Evolutionary conservation across 2,888 invertebrate genomes (phyloP).

Genomic region (Leptopilina drosophilae): DNA sequence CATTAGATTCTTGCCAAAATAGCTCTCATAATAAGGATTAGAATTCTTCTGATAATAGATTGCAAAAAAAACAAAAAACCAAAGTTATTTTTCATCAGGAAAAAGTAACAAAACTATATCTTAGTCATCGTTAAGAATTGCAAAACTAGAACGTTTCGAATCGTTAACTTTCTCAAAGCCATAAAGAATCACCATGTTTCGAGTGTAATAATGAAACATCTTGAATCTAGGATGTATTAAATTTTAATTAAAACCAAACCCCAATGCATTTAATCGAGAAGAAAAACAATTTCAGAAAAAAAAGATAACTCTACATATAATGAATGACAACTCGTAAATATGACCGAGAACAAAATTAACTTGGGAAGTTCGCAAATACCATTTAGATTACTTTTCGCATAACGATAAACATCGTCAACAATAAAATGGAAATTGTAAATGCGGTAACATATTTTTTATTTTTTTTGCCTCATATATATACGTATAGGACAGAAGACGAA

Average conservation of each 20-base stretch:
- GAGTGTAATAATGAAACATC: background rate
- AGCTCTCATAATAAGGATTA: no score
- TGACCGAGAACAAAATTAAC: background rate
- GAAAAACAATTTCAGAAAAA: background rate
- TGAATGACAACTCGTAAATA: constrained; percentile 32
- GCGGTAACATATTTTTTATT: background rate
- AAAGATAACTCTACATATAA: background rate
- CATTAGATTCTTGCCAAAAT: no score
- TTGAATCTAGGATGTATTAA: background rate
- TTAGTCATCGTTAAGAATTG: no score
- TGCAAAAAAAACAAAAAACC: no score
- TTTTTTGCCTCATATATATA: background rate
- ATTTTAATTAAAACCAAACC: constrained; percentile 11
- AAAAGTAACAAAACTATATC: no score
- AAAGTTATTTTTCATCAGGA: no score
- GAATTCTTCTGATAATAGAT: no score
- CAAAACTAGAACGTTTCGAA: no score
- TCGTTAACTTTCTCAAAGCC: no score
- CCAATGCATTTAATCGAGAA: background rate
- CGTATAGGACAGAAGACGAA: constrained; percentile 11
- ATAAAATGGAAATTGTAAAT: constrained; percentile 38
- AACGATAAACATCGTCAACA: constrained; percentile 28
- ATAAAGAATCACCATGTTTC: background rate
- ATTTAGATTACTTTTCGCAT: constrained; percentile 26
- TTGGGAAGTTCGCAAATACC: constrained; percentile 3